Percentiles rank a stretch among this genome's conserved stretches.
phyloP scores from a whole-genome alignment of 2,888 invertebrate species.

The Prosapia bicincta region DNA sequence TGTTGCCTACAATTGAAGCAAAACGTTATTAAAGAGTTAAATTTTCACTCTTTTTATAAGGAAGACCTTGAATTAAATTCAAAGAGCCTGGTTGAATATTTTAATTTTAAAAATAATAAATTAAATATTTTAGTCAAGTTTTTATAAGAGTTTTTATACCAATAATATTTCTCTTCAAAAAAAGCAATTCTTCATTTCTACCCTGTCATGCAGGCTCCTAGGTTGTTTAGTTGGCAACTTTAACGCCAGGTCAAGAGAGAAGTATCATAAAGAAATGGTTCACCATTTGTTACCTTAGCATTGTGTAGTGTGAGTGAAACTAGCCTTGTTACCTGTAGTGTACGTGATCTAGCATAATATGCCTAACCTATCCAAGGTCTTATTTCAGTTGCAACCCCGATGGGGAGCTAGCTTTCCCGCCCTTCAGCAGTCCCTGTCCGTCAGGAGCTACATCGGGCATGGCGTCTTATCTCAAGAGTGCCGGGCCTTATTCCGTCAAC shows the following conservation, averaged over 20 bases:
- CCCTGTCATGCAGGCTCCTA: no score
- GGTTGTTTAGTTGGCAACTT: no score
- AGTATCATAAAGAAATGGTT: not conserved
- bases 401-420: slow-evolving; percentile 56
- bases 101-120: no score
- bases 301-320: not conserved
- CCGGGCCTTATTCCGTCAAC: slow-evolving; percentile 56
- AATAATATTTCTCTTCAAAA: no score
- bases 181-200: no score
- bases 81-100: no score
- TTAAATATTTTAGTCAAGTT: no score
- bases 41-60: no score
- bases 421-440: slow-evolving; percentile 55
- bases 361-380: not conserved
- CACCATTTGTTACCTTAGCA: not conserved
- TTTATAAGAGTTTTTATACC: no score
- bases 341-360: not conserved
- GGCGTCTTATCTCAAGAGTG: slow-evolving; percentile 57
- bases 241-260: not conserved
- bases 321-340: not conserved
- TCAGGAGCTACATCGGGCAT: slow-evolving; percentile 49
- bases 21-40: no score
- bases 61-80: no score
- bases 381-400: slow-evolving; percentile 53
- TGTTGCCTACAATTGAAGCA: no score